Evolutionary conservation across 1,140 invertebrate species (phyloP).

Genomic region (Zaprionus kolodkinae): DNA sequence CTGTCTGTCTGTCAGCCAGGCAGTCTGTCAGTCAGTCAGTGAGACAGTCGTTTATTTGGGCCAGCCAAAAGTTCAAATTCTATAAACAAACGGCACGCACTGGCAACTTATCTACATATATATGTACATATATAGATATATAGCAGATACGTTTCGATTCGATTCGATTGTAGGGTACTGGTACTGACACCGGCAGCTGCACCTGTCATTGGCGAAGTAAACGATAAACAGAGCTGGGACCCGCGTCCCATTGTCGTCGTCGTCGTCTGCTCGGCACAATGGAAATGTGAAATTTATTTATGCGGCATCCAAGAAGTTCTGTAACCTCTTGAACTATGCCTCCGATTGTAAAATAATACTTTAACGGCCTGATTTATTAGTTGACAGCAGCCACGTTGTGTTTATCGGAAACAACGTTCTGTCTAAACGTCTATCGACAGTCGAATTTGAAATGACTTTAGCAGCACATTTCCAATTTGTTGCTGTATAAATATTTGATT

Average conservation of each 20-base stretch:
- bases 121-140: slow-evolving; percentile 24
- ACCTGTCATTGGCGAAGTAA: slow-evolving; percentile 76
- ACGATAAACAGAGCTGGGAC: slow-evolving; percentile 65
- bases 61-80: slow-evolving; percentile 71
- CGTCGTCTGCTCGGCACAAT: slow-evolving; percentile 48
- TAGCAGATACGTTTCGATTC: slow-evolving; percentile 34
- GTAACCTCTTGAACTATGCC: slow-evolving; percentile 62
- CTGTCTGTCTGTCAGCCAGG: slow-evolving; percentile 13
- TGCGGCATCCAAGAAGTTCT: slow-evolving; percentile 59
- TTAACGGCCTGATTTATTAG: slow-evolving; percentile 57
- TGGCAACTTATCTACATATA: slow-evolving; percentile 43
- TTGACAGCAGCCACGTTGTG: slow-evolving; percentile 27
- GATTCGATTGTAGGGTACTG: slow-evolving; percentile 48
- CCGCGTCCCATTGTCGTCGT: slow-evolving; percentile 12
- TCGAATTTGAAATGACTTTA: slow-evolving; percentile 12
- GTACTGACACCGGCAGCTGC: slow-evolving; percentile 60
- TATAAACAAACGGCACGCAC: slow-evolving; percentile 70
- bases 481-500: slow-evolving; percentile 2
- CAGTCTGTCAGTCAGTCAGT: slow-evolving; percentile 28
- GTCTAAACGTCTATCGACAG: slow-evolving; percentile 16
- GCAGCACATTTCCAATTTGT: slow-evolving; percentile 12
- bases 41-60: slow-evolving; percentile 37
- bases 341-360: slow-evolving; percentile 58
- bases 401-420: slow-evolving; percentile 17
- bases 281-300: slow-evolving; percentile 58